Conservation (phyloP, 2,113 vertebrate species). For the Tachycineta bicolor region DNA sequence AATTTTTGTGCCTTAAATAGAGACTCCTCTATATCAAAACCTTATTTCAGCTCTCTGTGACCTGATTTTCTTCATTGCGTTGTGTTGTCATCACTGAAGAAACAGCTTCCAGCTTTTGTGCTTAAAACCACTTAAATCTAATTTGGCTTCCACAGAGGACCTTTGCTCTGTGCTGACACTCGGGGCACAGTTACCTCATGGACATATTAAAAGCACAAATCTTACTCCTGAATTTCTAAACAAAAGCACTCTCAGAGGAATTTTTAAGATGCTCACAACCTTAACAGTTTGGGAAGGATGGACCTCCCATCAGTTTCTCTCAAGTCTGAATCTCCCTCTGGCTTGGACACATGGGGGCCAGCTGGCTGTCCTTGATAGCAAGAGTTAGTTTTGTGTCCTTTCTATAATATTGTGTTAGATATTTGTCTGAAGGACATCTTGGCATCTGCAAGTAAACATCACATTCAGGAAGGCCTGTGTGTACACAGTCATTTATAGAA, state of each 20-base stretch:
- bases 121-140: background rate
- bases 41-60: background rate
- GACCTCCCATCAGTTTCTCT: background rate
- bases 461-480: slow-evolving; percentile 13
- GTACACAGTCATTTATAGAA: slow-evolving; percentile 17
- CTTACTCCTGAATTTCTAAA: background rate
- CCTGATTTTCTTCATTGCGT: background rate
- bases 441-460: slow-evolving; percentile 50
- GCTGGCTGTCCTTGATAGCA: background rate
- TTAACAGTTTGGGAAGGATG: background rate
- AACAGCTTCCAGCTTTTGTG: background rate
- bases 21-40: background rate
- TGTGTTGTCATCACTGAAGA: background rate
- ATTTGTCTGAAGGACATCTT: slow-evolving; percentile 38
- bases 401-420: slow-evolving; percentile 5
- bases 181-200: background rate
- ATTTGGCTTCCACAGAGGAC: background rate
- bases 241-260: background rate
- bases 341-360: slow-evolving; percentile 6
- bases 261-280: background rate
- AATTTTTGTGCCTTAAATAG: background rate
- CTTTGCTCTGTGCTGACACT: background rate
- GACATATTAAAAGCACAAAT: background rate
- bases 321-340: background rate
- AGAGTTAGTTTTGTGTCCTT: background rate